phyloP scores from a whole-genome alignment of 2,113 vertebrate genomes.

The Mustela nigripes region DNA sequence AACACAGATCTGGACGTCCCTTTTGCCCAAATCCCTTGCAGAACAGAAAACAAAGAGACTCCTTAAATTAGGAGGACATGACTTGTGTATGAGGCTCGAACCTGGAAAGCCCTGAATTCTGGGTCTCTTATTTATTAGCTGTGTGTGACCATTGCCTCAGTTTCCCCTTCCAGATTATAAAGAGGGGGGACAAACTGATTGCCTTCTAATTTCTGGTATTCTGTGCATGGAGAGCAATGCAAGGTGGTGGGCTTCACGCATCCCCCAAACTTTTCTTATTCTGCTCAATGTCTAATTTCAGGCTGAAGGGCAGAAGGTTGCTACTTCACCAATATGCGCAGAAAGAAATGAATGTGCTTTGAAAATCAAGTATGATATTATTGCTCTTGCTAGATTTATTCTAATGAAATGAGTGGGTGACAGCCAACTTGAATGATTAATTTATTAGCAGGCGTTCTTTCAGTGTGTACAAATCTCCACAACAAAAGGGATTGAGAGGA shows the following conservation, averaged over 20 bases:
- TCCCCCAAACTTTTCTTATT: background rate
- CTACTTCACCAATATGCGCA: background rate
- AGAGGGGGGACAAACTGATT: background rate
- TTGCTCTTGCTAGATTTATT: background rate
- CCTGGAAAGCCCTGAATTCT: background rate
- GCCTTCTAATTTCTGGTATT: background rate
- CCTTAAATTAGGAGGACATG: background rate
- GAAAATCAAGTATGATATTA: background rate
- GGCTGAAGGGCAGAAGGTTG: background rate
- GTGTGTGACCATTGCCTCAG: background rate
- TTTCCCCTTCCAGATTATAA: background rate
- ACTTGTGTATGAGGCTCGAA: background rate
- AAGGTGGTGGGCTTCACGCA: too few relatives aligned
- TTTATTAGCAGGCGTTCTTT: background rate
- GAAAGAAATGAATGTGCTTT: conserved; percentile 41
- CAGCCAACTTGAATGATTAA: background rate
- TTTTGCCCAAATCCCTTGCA: background rate
- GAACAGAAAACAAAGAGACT: background rate
- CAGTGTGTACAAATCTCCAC: background rate
- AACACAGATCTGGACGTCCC: background rate
- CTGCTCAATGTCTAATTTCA: background rate
- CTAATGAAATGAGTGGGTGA: background rate
- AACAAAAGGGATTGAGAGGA: background rate
- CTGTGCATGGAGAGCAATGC: background rate
- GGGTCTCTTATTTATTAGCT: background rate